Evolutionary conservation across 2,797 vertebrate species (phyloP).

Genomic region (Chaunax sp.): DNA sequence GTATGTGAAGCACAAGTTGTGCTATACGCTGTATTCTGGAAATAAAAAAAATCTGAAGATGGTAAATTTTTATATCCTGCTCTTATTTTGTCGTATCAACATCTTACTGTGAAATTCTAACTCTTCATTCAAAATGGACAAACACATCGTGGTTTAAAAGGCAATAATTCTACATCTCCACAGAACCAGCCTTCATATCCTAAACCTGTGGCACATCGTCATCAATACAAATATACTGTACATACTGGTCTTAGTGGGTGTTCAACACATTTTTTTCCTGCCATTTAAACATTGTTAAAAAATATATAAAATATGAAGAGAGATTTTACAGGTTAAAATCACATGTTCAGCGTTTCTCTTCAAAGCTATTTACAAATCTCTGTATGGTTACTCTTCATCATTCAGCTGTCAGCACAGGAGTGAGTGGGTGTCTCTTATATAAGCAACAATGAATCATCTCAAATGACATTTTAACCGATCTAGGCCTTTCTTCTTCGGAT

Average conservation of each 20-base stretch:
- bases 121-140: too few species aligned
- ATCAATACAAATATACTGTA: slow-evolving; percentile 58
- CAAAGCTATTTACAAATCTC: slow-evolving; percentile 77
- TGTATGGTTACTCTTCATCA: slow-evolving; percentile 51
- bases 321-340: slow-evolving; percentile 76
- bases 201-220: slow-evolving; percentile 56
- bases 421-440: slow-evolving; percentile 13
- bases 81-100: too few species aligned
- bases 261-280: slow-evolving; percentile 33
- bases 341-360: slow-evolving; percentile 54
- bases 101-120: too few species aligned
- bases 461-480: slow-evolving; percentile 13
- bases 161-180: slow-evolving; percentile 9
- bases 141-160: slow-evolving; percentile 10
- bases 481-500: slow-evolving; percentile 14
- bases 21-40: too few species aligned
- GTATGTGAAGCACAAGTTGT: too few species aligned
- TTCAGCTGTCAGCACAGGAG: slow-evolving; percentile 60
- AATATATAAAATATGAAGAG: slow-evolving; percentile 78
- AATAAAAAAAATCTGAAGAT: too few species aligned
- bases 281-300: slow-evolving; percentile 70
- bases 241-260: slow-evolving; percentile 38
- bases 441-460: neutral
- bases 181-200: slow-evolving; percentile 20
- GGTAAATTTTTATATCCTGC: too few species aligned